Conservation (phyloP, 2,888 invertebrate species). For the Platycnemis pennipes region DNA sequence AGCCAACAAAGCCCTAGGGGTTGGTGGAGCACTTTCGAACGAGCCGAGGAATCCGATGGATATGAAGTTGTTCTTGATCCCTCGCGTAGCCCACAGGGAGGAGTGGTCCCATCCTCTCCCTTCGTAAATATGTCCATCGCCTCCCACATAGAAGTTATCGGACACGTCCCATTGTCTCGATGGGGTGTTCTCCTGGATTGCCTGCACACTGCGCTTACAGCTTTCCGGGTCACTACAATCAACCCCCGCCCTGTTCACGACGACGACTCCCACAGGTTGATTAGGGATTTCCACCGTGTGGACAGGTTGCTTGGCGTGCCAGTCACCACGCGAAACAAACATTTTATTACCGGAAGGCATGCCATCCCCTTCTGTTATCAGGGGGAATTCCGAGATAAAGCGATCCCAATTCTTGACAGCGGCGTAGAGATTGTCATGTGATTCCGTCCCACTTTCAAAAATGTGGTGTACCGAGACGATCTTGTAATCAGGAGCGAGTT, state of each 20-base stretch:
- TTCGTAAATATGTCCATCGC: not conserved
- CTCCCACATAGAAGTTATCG: not conserved
- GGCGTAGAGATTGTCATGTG: not conserved
- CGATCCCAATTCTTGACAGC: not conserved
- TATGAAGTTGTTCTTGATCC: not conserved
- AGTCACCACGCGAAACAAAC: not conserved
- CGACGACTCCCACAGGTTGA: not conserved
- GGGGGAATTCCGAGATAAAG: not conserved
- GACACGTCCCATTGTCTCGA: not conserved
- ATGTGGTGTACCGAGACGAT: not conserved
- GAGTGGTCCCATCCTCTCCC: not conserved
- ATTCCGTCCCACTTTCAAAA: not conserved
- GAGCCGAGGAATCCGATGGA: not conserved
- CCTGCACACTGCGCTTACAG: not conserved
- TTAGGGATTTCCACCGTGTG: not conserved
- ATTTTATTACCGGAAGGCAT: not conserved
- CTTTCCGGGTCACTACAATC: not conserved
- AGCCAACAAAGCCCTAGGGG: not conserved
- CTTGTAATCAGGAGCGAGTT: not conserved
- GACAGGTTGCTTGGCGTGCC: not conserved
- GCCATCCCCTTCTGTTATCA: not conserved
- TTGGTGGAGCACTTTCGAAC: not conserved
- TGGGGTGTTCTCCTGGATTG: not conserved
- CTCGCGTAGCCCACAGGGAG: not conserved
- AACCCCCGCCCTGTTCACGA: not conserved